Percentiles rank a stretch among this genome's conserved stretches.
Conservation (phyloP, 1,140 invertebrate species). For the Ips typographus region DNA sequence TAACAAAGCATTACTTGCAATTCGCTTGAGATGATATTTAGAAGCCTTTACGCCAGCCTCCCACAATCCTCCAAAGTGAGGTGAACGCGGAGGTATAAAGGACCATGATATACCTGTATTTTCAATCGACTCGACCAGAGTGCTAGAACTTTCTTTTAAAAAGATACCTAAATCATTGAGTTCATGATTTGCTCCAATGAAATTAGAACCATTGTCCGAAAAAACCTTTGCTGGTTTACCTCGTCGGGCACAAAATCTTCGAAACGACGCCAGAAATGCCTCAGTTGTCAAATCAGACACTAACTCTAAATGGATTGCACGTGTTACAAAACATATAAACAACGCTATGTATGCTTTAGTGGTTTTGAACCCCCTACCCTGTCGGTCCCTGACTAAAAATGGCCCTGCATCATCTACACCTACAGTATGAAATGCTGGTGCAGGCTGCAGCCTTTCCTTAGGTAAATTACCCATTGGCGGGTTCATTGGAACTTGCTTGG, state of each 20-base stretch:
- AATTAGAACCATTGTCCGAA: constrained; percentile 52
- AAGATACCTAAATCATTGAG: constrained; percentile 16
- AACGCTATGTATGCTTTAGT: constrained; percentile 41
- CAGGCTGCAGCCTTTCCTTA: constrained; percentile 8
- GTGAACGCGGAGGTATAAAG: constrained; percentile 20
- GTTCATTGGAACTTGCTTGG: constrained; percentile 27
- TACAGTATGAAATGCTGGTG: constrained; percentile 38
- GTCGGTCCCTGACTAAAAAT: neutral
- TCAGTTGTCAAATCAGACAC: constrained; percentile 46
- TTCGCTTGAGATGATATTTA: constrained; percentile 48
- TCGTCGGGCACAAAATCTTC: constrained; percentile 48
- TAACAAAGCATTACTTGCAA: constrained; percentile 30
- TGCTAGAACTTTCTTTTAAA: constrained; percentile 3
- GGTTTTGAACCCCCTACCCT: constrained; percentile 29
- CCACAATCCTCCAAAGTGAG: constrained; percentile 46
- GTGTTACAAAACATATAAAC: constrained; percentile 41
- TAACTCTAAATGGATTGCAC: constrained; percentile 53
- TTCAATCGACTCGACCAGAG: neutral
- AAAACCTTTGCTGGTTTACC: constrained; percentile 45
- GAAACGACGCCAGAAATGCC: constrained; percentile 47
- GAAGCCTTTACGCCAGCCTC: constrained; percentile 41
- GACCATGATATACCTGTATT: constrained; percentile 21
- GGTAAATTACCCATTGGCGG: constrained; percentile 25
- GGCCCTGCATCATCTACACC: constrained; percentile 16
- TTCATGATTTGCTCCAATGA: constrained; percentile 41